These are phyloP conservation scores for Oxycera nigricornis DNA, from an alignment of 2,888 invertebrate species.

Conservation along the genomic window DNA sequence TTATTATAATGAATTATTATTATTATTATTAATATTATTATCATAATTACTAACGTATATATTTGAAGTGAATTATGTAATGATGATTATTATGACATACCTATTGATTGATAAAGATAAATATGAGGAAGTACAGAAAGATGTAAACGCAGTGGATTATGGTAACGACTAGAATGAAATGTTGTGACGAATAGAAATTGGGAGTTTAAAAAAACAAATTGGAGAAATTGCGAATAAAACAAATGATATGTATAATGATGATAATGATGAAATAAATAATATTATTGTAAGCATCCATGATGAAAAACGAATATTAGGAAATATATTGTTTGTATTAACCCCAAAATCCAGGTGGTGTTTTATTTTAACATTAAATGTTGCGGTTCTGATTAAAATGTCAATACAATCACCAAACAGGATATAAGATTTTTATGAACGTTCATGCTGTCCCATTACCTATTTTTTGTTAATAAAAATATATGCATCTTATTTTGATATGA, in stretches of 20 bases:
- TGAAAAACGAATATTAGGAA: constrained; percentile 39
- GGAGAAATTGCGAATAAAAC: constrained; percentile 11
- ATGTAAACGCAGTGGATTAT: neutral
- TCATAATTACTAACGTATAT: constrained; percentile 11
- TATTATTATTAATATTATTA: constrained; percentile 34
- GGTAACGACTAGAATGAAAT: neutral
- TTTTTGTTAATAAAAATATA: too few relatives aligned
- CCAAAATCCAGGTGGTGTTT: constrained; percentile 16
- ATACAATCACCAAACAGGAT: too few relatives aligned
- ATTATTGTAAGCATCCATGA: constrained; percentile 29
- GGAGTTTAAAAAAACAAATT: constrained; percentile 11
- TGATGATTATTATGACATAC: neutral
- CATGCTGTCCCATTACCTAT: too few relatives aligned
- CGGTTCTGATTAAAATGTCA: too few relatives aligned
- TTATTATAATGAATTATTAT: constrained; percentile 20
- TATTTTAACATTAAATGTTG: neutral
- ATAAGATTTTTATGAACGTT: too few relatives aligned
- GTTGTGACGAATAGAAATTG: neutral
- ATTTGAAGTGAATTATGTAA: constrained; percentile 9
- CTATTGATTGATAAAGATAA: neutral
- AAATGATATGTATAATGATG: constrained; percentile 3
- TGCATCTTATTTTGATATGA: too few relatives aligned
- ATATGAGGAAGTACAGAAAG: neutral
- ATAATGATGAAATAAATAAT: constrained; percentile 15
- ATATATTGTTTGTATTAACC: constrained; percentile 46